phyloP scores from a whole-genome alignment of 2,888 invertebrate species.

The Orchesella flavescens region DNA sequence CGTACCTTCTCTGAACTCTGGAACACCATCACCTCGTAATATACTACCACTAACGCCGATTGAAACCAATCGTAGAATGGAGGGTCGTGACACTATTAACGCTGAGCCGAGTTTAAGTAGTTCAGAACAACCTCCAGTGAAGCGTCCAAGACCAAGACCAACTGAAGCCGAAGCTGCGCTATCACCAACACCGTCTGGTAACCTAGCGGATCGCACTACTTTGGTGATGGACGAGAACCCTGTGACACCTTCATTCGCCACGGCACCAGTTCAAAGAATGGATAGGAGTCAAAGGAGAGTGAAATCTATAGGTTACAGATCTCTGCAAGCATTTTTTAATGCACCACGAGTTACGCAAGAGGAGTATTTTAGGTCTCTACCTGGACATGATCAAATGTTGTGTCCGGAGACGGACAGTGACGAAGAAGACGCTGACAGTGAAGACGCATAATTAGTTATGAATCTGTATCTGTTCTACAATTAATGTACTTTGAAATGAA shows the following conservation, averaged over 20 bases:
- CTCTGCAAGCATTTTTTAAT: no score
- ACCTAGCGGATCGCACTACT: conserved; percentile 31
- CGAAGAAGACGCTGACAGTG: no score
- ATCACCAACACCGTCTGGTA: conserved; percentile 24
- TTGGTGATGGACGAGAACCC: neutral
- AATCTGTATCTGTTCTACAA: no score
- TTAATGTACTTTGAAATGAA: no score
- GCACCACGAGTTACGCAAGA: conserved; percentile 18
- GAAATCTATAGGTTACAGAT: conserved; percentile 2
- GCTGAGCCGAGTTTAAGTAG: no score
- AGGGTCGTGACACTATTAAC: no score
- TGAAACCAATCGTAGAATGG: conserved; percentile 21
- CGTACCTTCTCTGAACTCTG: conserved; percentile 37
- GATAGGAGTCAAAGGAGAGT: neutral
- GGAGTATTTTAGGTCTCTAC: conserved; percentile 36
- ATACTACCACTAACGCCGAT: no score
- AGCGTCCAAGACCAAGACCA: neutral
- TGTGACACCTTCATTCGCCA: neutral
- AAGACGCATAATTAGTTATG: no score
- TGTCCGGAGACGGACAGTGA: conserved; percentile 63
- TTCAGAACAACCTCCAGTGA: neutral
- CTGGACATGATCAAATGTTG: conserved; percentile 58
- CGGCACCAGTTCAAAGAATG: neutral
- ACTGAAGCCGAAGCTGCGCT: neutral
- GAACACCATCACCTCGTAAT: neutral